Conservation (phyloP, 2,888 invertebrate species). For the Drosophila quinaria region DNA sequence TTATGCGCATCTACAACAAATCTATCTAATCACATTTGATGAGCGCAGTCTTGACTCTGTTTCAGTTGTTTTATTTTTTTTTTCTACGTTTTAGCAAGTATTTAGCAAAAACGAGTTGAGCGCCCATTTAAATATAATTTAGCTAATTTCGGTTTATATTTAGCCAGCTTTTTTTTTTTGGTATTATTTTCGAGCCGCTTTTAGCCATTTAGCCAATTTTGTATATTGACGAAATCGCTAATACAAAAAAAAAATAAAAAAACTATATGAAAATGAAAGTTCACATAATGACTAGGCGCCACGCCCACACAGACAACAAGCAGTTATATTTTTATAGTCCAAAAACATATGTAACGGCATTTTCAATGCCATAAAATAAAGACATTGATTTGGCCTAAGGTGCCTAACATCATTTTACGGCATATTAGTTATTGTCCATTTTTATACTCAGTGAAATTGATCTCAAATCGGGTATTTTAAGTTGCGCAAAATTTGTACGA, state of each 20-base stretch:
- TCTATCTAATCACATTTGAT: conserved; percentile 54
- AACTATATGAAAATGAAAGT: conserved; percentile 45
- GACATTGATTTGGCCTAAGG: conserved; percentile 4
- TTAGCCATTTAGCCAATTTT: conserved; percentile 34
- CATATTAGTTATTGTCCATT: not conserved
- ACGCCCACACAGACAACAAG: conserved; percentile 37
- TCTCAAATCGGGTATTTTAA: not conserved
- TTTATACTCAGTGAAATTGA: not conserved
- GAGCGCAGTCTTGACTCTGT: not conserved
- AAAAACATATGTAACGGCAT: conserved; percentile 9
- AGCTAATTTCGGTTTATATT: conserved; percentile 60
- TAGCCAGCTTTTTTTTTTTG: conserved; percentile 14
- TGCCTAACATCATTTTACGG: conserved; percentile 4
- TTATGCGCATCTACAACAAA: conserved; percentile 66
- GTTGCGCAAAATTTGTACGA: too few species aligned
- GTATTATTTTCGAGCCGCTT: conserved; percentile 8
- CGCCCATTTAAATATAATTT: conserved; percentile 67
- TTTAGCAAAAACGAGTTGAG: conserved; percentile 40
- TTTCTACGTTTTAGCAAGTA: conserved; percentile 19
- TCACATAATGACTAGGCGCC: conserved; percentile 30
- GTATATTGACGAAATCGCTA: conserved; percentile 29
- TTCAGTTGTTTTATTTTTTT: conserved; percentile 1
- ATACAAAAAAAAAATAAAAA: conserved; percentile 6
- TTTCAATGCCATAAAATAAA: conserved; percentile 18
- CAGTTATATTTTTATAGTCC: not conserved